Base-by-base conservation (phyloP, 1,140 invertebrate species). In the Drosophila parvula region DNA sequence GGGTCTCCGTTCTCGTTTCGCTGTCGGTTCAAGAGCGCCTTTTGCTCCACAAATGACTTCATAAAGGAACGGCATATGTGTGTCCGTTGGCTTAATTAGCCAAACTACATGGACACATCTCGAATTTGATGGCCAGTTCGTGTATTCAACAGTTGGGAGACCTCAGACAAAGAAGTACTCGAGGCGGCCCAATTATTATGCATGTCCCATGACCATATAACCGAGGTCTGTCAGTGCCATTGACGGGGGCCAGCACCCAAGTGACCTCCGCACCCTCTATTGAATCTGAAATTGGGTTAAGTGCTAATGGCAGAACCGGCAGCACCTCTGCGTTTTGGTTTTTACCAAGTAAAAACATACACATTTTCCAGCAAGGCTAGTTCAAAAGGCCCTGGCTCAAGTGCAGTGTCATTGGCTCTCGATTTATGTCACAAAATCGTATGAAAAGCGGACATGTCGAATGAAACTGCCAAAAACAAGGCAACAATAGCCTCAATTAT, bases 281-380 rank as follows among this genome's bases (percentile, higher is more conserved):
- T 65, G 50, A 58, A 80, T 79, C 73, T 50, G 58, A 88, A 55
- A 88, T 89, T 88, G 77, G 83, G 83, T 88, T 81, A 89, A 88
- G 83, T 89, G 80, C 61, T 77, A 79, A 84, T 59, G 71, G 74
- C 60, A 67, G 55, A 76, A 67, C 16, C 27, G 51, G 22, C 45
- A 70, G 71, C 63, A 83, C 50, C 51, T 27, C 32, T 14, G 32
- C 50, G 22, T 22, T 56, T 43, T 11, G 50, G 57, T 57, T 47
- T 61, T 18, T 30, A 4, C n/a, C 32, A 30, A 51, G 55, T 28
- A 59, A 60, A 57, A 27, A 27, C 30, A 45, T 18, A 59, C 27
- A 36, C 51, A 47, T 30, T 38, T 18, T 34, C 12, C 43, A 43
- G 22, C 69, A 44, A 75, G 71, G 70, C 32, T 41, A 53, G 55